Conservation (phyloP, 1,140 invertebrate species). For the Branchinecta lynchi region DNA sequence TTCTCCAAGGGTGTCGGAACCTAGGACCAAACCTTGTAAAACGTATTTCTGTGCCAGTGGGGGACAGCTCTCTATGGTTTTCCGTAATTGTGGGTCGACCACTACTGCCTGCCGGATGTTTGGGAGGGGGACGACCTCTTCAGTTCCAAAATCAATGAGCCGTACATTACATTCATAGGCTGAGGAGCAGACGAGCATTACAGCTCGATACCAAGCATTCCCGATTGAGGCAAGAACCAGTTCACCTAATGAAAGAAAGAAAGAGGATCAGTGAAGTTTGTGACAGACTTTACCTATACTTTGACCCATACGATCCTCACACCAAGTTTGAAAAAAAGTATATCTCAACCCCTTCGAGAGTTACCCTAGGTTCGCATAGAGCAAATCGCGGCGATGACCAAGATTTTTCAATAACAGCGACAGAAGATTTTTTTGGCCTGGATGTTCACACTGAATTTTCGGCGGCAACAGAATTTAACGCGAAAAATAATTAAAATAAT, state of each 20-base stretch:
- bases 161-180: background rate
- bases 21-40: background rate
- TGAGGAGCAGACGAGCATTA: background rate
- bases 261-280: background rate
- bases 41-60: background rate
- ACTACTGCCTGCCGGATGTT: background rate
- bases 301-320: no score
- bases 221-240: background rate
- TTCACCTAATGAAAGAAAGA: background rate
- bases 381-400: no score
- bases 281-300: no score
- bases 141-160: conserved; percentile 2
- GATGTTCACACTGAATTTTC: no score
- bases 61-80: background rate
- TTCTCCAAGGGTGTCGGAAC: background rate
- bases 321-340: no score
- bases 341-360: no score
- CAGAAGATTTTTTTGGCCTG: no score
- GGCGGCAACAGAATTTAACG: no score
- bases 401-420: no score
- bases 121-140: background rate
- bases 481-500: no score
- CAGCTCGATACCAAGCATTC: background rate
- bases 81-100: background rate
- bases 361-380: no score